Evolutionary conservation across 2,113 vertebrate genomes (phyloP).

Genomic region (Spizaetus ornatus): DNA sequence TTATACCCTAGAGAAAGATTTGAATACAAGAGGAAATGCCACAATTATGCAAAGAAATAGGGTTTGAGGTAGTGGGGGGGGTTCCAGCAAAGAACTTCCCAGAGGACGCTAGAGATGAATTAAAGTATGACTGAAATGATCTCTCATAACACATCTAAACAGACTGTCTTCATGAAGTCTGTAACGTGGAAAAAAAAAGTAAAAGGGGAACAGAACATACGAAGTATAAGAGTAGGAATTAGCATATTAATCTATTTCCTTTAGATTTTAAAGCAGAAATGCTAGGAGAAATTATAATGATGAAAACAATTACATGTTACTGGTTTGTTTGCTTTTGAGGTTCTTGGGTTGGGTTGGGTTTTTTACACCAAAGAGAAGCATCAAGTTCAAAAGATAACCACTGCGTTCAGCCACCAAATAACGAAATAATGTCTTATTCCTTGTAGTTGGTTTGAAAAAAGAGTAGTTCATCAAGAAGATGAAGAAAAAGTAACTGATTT

Average conservation of each 20-base stretch:
- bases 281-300: background rate
- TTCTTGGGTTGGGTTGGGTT: background rate
- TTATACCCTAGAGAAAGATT: background rate
- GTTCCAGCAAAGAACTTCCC: rapidly evolving
- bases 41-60: rapidly evolving
- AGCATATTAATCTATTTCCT: background rate
- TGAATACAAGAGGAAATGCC: background rate
- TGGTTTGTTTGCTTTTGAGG: background rate
- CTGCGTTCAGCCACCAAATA: background rate
- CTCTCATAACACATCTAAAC: background rate
- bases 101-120: background rate
- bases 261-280: background rate
- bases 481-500: background rate
- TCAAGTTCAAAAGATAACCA: background rate
- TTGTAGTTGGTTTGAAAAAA: background rate
- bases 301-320: background rate
- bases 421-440: background rate
- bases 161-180: background rate
- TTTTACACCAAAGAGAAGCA: background rate
- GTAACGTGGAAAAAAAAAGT: background rate
- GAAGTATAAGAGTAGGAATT: background rate
- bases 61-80: rapidly evolving
- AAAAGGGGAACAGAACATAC: background rate
- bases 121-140: background rate
- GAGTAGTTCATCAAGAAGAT: background rate